Evolutionary conservation across 2,113 vertebrate species (phyloP), one percentile per base, ranked within the genome.

Genomic region (Anoura caudifer): DNA sequence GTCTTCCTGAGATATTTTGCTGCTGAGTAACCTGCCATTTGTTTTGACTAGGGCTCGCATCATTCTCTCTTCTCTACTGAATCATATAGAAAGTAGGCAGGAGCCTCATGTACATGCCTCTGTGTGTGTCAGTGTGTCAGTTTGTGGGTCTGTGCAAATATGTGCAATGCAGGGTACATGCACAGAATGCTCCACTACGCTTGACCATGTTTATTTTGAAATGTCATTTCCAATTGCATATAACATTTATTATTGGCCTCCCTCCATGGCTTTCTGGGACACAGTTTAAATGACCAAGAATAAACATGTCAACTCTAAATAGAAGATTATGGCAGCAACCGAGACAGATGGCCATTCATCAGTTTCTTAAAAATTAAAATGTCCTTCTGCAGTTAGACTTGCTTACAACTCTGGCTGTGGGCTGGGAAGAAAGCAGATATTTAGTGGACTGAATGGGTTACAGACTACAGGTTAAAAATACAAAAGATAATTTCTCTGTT

Each of bases 181-280:
- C 81, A 22, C 38, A 28, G 20, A 97, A 96, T 47, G 56, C 70
- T 95, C 82, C 5, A 11, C 54, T 95, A 50, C 17, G 1, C 72
- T 95, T 96, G 86, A 94, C 63, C 45, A 22, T 96, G 86, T 97
- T 98, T 98, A 97, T 98, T 98, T 96, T 98, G 83, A 77, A 96
- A 87, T 95, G 97, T 97, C 97, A 93, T 96, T 97, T 91, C 95
- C 82, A 98, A 97, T 97, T 95, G 98, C 96, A 98, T 92, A 77
- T 86, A 97, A 96, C 95, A 97, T 96, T 98, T 98, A 87, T 96
- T 98, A 97, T 67, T 86, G 13, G 38, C 5, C 24, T 97, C 22
- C 92, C 82, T 96, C 96, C 82, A 24, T 95, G 96, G 72, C 36
- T 85, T 96, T 98, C 59, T 95, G 89, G 94, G 94, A 75, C 77